Evolutionary conservation across 2,797 vertebrate genomes (phyloP), one percentile per base, ranked within the genome.

Genomic region (Poeciliopsis gracilis): DNA sequence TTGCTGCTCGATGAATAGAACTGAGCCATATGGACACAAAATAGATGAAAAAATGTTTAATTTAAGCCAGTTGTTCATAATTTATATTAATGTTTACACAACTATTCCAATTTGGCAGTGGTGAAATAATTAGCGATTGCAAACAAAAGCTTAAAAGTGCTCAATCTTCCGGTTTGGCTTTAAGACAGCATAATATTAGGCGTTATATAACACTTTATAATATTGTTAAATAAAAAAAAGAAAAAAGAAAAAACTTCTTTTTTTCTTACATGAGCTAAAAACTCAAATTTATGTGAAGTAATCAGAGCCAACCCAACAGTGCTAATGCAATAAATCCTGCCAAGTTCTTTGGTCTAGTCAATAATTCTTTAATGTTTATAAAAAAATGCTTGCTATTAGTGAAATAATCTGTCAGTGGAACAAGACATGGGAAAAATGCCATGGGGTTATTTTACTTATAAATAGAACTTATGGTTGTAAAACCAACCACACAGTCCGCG

Each of bases 1-100:
- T 77, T 77, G 66, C 66, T 71, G 38, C 67, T 57, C 77, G 46
- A 78, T 57, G 55, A 78, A 59, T 82, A 53, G 82, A 82, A 73
- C 16, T 73, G 9, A 76, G 45, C 47, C 80, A 57, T 49, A 73
- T 38, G 46, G 51, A 75, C 66, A n/a, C 25, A 28, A 46, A 45
- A 46, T 15, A 45, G 25, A 30, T 16, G 41, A 71, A 46, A n/a
- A 7, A 8, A 16, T 46, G 2, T 46, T 45, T 45, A 46, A 71
- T 45, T 70, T 70, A 9, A 46, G 1, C 6, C 6, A 28, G 2
- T 69, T 7, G 45, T 71, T 71, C n/a, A 45, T 28, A 71, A 71
- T 71, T 28, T 46, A 2, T 46, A 15, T 71, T 41, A 1, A 67
- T 67, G 33, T 36, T 38, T 66, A 66, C 20, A 33, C 66, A 69